Conservation (phyloP, 1,140 invertebrate species). For the Ips nitidus region DNA sequence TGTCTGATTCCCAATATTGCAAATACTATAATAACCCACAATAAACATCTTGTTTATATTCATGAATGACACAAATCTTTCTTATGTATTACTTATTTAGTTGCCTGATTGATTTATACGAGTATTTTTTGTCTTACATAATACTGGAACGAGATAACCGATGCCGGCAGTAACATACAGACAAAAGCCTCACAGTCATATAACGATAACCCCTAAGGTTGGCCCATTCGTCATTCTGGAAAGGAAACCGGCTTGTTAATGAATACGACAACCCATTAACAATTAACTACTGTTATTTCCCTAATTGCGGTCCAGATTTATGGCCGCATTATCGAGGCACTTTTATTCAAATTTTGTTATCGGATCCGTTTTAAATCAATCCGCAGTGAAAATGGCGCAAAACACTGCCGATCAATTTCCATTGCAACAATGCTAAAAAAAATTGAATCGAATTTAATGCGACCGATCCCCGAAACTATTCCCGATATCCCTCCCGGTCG, state of each 20-base stretch:
- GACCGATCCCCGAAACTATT: background rate
- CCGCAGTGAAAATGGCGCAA: background rate
- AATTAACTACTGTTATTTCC: conserved; percentile 27
- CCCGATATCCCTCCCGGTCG: conserved; percentile 19
- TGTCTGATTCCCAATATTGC: no score
- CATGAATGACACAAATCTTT: no score
- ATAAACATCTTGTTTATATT: no score
- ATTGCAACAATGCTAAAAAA: background rate
- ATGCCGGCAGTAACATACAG: no score
- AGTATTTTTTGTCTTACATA: no score
- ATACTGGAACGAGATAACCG: no score
- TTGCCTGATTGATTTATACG: no score
- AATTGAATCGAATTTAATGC: conserved; percentile 19
- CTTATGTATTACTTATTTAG: no score
- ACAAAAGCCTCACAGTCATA: no score
- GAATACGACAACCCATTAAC: conserved; percentile 25
- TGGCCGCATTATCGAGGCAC: conserved; percentile 14
- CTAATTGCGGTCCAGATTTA: conserved; percentile 22
- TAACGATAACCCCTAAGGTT: conserved; percentile 6
- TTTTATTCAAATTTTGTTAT: background rate
- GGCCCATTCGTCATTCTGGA: conserved; percentile 15
- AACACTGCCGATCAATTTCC: background rate
- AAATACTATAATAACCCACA: no score
- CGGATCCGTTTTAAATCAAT: background rate
- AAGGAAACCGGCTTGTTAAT: conserved; percentile 20